A percentile compares a stretch with the other conserved stretches of the same genome.
These are phyloP conservation scores for Temnothorax ravouxi DNA, from an alignment of 2,888 invertebrate species.

Conservation along the genomic window DNA sequence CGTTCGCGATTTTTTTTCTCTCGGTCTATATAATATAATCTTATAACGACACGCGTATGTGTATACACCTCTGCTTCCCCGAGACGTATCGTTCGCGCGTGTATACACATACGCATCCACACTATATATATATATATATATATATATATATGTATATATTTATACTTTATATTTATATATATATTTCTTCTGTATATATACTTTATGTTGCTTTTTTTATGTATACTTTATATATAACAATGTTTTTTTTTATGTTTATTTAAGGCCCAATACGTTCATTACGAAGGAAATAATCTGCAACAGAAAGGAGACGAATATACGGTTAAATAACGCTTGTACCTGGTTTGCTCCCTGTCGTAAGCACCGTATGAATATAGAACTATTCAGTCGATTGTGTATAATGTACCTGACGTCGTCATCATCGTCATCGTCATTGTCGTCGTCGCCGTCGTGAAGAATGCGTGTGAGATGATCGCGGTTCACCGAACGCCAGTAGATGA, in stretches of 20 bases:
- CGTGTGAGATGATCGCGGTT: conserved; percentile 33
- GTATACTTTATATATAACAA: conserved; percentile 84
- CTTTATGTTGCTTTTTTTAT: conserved; percentile 81
- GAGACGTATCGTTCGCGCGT: conserved; percentile 60
- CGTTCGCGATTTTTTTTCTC: conserved; percentile 54
- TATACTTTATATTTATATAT: conserved; percentile 77
- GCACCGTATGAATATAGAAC: conserved; percentile 76
- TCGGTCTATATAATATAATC: conserved; percentile 77
- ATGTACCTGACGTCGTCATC: conserved; percentile 26
- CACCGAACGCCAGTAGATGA: conserved; percentile 45
- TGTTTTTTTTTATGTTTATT: conserved; percentile 84
- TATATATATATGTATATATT: conserved; percentile 77
- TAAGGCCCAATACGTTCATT: conserved; percentile 87
- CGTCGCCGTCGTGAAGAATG: conserved; percentile 25
- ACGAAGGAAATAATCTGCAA: conserved; percentile 86
- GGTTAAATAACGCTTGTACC: conserved; percentile 74
- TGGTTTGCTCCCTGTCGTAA: conserved; percentile 76
- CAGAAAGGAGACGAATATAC: conserved; percentile 79
- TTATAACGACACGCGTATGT: conserved; percentile 68
- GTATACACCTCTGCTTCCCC: conserved; percentile 40
- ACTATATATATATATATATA: too few species aligned
- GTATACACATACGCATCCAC: conserved; percentile 75
- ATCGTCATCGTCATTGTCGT: conserved; percentile 21
- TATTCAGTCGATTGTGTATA: conserved; percentile 73
- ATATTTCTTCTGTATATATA: conserved; percentile 78